Evolutionary conservation across 2,888 invertebrate genomes (phyloP), one percentile per base, ranked within the genome.

Genomic region (Phortica okadai): DNA sequence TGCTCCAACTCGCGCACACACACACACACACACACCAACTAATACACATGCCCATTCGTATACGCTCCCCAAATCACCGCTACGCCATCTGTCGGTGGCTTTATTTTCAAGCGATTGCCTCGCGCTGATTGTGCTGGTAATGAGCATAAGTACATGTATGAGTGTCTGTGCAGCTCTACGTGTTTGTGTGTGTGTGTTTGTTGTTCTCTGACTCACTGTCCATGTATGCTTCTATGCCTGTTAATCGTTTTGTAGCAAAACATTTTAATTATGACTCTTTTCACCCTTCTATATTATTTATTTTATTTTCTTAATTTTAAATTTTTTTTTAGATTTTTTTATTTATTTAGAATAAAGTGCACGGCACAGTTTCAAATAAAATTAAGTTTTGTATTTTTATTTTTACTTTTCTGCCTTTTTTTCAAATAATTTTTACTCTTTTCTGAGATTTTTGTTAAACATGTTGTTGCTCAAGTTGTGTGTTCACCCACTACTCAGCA

Each of bases 101-200:
- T 70, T 21, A 14, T 50, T 70, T 25, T 54, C 69, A 70, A 70
- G 69, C 50, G 10, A 70, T 70, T 70, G 50, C 69, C 69, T 50
- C 21, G 45, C 21, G 21, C 66, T 66, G 66, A 66, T 66, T 66
- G 45, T 16, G 44, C 67, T 42, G 67, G 42, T 70, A 50, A 70
- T 50, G 69, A 50, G 69, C 67, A 67, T 25, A 67, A 41, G 44
- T 42, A 42, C 21, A 66, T 64, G 41, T 64, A 64, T 8, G 33
- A 33, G 10, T 56, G n/a, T 56, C 6, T 56, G 16, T 16, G 56
- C 6, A 7, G 6, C n/a, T 56, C 14, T n/a, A 5, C 50, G 58
- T 1, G 59, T 54, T 14, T 73, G 8, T 75, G 81, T 82, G 81
- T 82, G 84, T 84, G 77, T 77, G 79, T 73, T 62, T 62, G 62